Base-by-base conservation (phyloP, 2,797 vertebrate species). In the Cirrhinus molitorella region DNA sequence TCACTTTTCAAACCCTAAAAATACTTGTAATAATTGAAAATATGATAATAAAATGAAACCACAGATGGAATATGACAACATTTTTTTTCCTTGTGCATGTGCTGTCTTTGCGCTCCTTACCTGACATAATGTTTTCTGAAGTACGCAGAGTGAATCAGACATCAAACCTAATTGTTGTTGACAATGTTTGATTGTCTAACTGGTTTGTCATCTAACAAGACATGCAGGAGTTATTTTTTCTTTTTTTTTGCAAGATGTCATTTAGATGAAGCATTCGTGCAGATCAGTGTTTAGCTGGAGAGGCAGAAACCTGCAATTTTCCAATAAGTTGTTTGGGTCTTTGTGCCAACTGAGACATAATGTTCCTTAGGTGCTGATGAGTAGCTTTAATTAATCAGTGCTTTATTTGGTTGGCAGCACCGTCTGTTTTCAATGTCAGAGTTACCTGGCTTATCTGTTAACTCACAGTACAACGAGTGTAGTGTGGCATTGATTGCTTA, bases 311-410 rank as follows among this genome's bases (percentile, higher is more conserved):
- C 80, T 65, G 70, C 45, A 81, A 73, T 73, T 81, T 73, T 81
- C 70, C 80, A 74, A 65, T 53, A 74, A 81, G 61, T 68, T 68
- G 81, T 76, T 83, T 76, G 37, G 73, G 51, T 67, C 17, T 83
- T 68, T 76, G 49, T 83, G 81, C 81, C 81, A 83, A 68, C 49
- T 57, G 81, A 83, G 81, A 83, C 81, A 83, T 68, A 67, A 76
- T 83, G 81, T 76, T 83, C 72, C 72, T 76, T 57, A 67, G 72
- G 81, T 72, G 68, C 19, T 31, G 80, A 76, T 76, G 57, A 81
- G 70, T 74, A 68, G 81, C 72, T 83, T 83, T 76, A 83, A 83
- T 83, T 76, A 83, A 83, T 76, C 72, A 76, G 47, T 59, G 81
- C 63, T 76, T 83, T 83, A 67, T 83, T 83, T 76, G 63, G 49